Evolutionary conservation across 2,888 invertebrate species (phyloP), one percentile per base, ranked within the genome.

Genomic region (Apodemia duryi): DNA sequence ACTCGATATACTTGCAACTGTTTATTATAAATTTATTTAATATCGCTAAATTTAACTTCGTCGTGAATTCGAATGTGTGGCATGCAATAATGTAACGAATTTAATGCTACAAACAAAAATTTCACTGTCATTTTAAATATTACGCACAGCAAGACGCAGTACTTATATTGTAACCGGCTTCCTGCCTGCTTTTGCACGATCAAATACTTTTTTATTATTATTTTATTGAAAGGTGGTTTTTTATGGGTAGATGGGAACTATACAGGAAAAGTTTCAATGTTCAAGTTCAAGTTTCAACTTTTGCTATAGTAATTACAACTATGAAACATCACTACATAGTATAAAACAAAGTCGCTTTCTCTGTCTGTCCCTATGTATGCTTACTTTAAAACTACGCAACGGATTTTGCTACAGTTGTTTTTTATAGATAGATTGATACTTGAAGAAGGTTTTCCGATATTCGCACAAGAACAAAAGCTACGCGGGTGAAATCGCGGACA

Each of bases 1-100:
- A 78, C 80, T 77, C 77, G 74, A 80, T 82, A 71, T 70, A 72
- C 68, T 65, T 70, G 72, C 70, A 75, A 75, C 74, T 80, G 79
- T 85, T 86, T 82, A 84, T 83, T 82, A 82, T 78, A 75, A 81
- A 80, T 78, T 76, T 75, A 66, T 66, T 63, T 66, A 67, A 79
- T 82, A 74, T 76, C 74, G 72, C 70, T 76, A 76, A 77, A 77
- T 77, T 77, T 73, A 73, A 46, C n/a, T 7, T 29, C 38, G 29
- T 29, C 38, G 46, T 29, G 46, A n/a, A 35, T 63, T 51, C 3
- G 73, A 74, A 71, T 72, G 69, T 70, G 66, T 66, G 66, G 67
- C 67, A 62, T 66, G 69, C 66, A 72, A 74, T 74, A 72, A 73
- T 69, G 66, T 68, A 64, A 57, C 52, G 49, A 70, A 70, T 72